Percentiles rank a stretch among this genome's conserved stretches.
phyloP scores from a whole-genome alignment of 2,797 vertebrate genomes.

The Yasuhikotakia modesta region DNA sequence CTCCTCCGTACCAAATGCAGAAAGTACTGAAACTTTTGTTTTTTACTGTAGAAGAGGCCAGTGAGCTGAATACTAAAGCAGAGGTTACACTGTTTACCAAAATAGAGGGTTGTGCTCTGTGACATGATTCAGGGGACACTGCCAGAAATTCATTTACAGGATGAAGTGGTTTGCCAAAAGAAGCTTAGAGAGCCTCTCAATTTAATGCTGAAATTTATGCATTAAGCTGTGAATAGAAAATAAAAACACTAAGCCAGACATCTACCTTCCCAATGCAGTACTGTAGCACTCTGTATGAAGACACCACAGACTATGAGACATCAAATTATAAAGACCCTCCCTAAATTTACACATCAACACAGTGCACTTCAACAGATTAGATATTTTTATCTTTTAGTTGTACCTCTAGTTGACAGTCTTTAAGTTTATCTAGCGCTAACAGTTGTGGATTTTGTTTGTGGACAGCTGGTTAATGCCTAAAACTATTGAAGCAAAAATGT shows the following conservation, averaged over 20 bases:
- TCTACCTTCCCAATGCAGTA: neutral
- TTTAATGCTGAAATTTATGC: conserved; percentile 17
- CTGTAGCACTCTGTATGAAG: neutral
- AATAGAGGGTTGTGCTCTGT: neutral
- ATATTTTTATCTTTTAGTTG: conserved; percentile 10
- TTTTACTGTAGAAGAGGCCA: conserved; percentile 6
- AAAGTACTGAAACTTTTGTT: conserved; percentile 16
- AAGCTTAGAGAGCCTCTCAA: conserved; percentile 15
- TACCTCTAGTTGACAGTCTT: neutral
- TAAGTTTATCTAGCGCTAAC: neutral
- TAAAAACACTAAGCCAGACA: conserved; percentile 13
- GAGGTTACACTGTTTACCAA: conserved; percentile 17
- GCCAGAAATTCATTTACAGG: conserved; percentile 24
- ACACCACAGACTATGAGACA: neutral
- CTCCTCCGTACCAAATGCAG: neutral
- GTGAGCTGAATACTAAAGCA: conserved; percentile 22
- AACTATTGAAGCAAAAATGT: conserved; percentile 3
- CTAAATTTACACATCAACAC: conserved; percentile 1
- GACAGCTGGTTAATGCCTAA: neutral
- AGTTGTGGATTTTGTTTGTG: neutral
- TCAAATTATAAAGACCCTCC: neutral
- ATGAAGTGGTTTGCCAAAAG: conserved; percentile 23
- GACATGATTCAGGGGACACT: conserved; percentile 10
- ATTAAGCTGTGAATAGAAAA: conserved; percentile 4
- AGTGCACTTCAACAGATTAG: neutral